Conservation (phyloP, 2,113 vertebrate genomes). For the Otocyon megalotis region DNA sequence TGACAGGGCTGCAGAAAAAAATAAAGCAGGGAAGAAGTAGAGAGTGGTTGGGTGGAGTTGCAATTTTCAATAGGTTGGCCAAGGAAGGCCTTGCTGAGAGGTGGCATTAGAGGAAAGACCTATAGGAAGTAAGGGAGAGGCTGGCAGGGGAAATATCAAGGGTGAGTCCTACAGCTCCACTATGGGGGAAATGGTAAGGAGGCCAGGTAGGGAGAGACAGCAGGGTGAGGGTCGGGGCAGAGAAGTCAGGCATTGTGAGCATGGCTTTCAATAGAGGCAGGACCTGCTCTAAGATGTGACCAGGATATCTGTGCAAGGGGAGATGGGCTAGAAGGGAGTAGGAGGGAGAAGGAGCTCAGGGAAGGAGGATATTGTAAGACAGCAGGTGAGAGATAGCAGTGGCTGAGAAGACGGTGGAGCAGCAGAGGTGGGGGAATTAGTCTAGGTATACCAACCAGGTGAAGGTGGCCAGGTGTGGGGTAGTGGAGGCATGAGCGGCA, state of each 20-base stretch:
- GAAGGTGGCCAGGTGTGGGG: not conserved
- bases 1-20: not conserved
- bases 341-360: too few species aligned
- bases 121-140: not conserved
- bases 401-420: not conserved
- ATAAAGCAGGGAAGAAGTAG: not conserved
- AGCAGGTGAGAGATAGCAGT: too few species aligned
- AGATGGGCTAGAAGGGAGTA: not conserved
- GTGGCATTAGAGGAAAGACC: too few species aligned
- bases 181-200: not conserved
- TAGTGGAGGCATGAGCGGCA: not conserved
- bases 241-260: not conserved
- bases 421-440: not conserved
- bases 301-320: not conserved
- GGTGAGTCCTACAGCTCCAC: accelerated
- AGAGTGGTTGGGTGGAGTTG: not conserved
- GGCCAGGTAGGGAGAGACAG: not conserved
- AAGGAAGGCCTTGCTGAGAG: not conserved
- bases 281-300: not conserved
- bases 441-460: not conserved
- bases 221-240: too few species aligned
- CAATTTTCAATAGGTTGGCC: not conserved
- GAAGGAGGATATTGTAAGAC: not conserved
- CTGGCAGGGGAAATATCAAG: not conserved
- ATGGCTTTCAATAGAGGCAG: not conserved